Evolutionary conservation across 2,113 vertebrate species (phyloP), one percentile per base, ranked within the genome.

Genomic region (Scopus umbretta): DNA sequence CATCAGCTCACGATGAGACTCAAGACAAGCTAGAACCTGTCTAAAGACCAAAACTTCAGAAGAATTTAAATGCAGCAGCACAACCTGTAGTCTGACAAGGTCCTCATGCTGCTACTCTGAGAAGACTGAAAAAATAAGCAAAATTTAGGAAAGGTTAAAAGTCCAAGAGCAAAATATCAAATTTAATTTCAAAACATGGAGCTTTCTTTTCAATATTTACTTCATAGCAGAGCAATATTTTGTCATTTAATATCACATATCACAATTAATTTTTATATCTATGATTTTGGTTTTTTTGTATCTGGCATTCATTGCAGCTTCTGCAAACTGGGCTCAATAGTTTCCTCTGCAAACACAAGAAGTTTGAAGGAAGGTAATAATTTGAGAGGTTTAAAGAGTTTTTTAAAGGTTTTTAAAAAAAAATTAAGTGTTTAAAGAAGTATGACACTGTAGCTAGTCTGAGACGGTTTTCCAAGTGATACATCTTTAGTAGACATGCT

Each of bases 271-370:
- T 2, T 20, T 67, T 42, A 3, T 27, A 67, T 72, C 25, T 55
- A 22, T 55, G 15, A 25, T 36, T 67, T 9, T 4, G 2, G 0
- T 0, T 34, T 68, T 68, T n/a, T 66, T 38, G 7, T 17, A 11
- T n/a, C 40, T 43, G 27, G 23, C 19, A 14, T 72, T 82, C 72
- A 50, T 32, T 38, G 32, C 53, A 73, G 29, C 34, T 68, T 79
- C 49, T 84, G 73, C 13, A 70, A 62, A 59, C 16, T 29, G 21
- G 22, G 13, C 21, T 80, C 11, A 38, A 40, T 22, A 52, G 34
- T 58, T 73, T 58, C 49, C 19, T 36, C 15, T 58, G 30, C 43
- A 84, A 80, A 47, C 15, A 26, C 3, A n/a, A 27, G 13, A 74
- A 40, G 11, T 52, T 52, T 34, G 79, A 80, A 78, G 23, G 27